Evolutionary conservation across 2,113 vertebrate genomes (phyloP), one percentile per base, ranked within the genome.

Genomic region (Orycteropus afer): DNA sequence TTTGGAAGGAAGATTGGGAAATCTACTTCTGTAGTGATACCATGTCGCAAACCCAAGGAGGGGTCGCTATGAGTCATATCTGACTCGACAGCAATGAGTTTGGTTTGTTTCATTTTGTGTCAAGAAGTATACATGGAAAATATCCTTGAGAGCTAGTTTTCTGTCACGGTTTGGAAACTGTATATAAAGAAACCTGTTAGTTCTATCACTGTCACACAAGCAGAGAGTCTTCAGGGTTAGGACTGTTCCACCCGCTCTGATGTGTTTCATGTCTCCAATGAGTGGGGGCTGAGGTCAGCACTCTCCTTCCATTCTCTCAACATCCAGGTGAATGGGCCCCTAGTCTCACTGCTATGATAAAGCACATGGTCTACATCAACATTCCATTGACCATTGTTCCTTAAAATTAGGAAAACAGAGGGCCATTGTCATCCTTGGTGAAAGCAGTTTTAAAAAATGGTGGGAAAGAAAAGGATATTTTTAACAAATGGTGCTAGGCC

Each of bases 81-180:
- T n/a, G n/a, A n/a, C n/a, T n/a, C n/a, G n/a, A n/a, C n/a, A n/a
- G n/a, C n/a, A n/a, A n/a, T n/a, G n/a, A n/a, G n/a, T n/a, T n/a
- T n/a, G n/a, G n/a, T n/a, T n/a, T n/a, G n/a, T n/a, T n/a, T n/a
- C n/a, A n/a, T 95, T n/a, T 74, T 81, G 71, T 89, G 77, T 91
- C 63, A 96, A 91, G 34, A 53, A 77, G 27, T 57, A 2, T 34
- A 91, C 29, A 51, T 93, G 40, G 42, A 71, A 94, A 79, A 76
- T 88, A 81, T 69, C 88, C 63, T 47, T 71, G 84, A 77, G 89
- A 89, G 47, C 37, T 78, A 1, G 1, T 79, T 83, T 59, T 65
- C 29, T 69, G 45, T 47, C 55, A 69, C n/a, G 76, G 49, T 90
- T 87, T 83, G 49, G 45, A 79, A 61, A 83, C n/a, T 37, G n/a